These are phyloP conservation scores for Albula goreensis DNA, from an alignment of 2,113 vertebrate genomes.

Conservation along the genomic window DNA sequence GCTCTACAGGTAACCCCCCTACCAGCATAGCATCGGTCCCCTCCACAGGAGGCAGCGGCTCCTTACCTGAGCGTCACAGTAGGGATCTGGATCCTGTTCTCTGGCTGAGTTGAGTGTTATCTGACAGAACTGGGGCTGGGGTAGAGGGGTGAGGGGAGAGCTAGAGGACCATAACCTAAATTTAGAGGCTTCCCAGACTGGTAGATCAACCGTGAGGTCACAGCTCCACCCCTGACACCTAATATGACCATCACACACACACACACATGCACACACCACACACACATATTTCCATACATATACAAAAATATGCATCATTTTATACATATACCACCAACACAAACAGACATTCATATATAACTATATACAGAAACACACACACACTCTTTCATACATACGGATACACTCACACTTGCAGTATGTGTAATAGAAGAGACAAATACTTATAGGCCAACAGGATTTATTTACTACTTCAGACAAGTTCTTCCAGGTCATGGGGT, in stretches of 20 bases:
- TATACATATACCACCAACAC: background rate
- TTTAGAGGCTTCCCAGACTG: conserved; percentile 17
- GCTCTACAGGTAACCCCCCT: too few relatives aligned
- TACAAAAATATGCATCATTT: background rate
- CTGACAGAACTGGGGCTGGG: background rate
- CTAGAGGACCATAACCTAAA: background rate
- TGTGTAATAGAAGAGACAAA: background rate
- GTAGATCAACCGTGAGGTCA: conserved; percentile 15
- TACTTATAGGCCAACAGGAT: conserved; percentile 15
- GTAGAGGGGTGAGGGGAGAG: background rate
- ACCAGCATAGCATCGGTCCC: too few relatives aligned
- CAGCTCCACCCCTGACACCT: conserved; percentile 1
- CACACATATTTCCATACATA: background rate
- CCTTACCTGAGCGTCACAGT: conserved; percentile 10
- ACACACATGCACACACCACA: too few relatives aligned
- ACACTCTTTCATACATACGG: background rate
- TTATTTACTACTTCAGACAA: conserved; percentile 16
- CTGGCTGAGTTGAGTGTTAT: background rate
- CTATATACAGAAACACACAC: background rate
- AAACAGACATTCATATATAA: background rate
- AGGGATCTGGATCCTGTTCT: background rate
- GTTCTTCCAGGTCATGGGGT: conserved; percentile 2
- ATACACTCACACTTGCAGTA: background rate
- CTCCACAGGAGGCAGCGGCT: background rate
- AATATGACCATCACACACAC: background rate